Evolutionary conservation across 92 coral and sea anemone species (phyloP).

Genomic region (Diadumene lineata): DNA sequence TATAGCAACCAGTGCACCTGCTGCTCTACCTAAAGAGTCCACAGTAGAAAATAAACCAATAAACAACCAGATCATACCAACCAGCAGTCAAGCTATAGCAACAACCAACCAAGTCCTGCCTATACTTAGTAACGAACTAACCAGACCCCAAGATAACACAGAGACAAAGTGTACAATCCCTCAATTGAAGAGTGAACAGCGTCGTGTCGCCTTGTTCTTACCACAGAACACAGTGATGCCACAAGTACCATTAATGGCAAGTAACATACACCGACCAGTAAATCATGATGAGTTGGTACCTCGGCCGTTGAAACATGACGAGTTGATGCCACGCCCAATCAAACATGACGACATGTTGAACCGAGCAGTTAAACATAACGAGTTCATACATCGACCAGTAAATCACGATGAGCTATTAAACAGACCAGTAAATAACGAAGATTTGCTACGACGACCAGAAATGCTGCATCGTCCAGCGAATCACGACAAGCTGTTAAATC

Average conservation of each 20-base stretch:
- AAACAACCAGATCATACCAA: neutral
- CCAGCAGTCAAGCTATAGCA: neutral
- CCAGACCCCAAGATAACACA: neutral
- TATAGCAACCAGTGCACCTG: conserved; percentile 1
- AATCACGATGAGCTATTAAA: conserved; percentile 4
- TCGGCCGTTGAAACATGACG: no score
- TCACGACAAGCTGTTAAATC: neutral
- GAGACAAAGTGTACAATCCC: neutral
- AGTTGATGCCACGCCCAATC: neutral
- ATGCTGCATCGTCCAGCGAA: neutral
- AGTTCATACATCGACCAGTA: neutral
- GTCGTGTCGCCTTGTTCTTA: neutral
- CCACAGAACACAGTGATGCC: no score
- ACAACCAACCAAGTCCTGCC: no score
- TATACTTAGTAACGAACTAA: no score
- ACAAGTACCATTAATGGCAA: neutral
- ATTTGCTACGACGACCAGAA: no score
- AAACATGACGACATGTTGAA: neutral
- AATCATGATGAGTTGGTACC: neutral
- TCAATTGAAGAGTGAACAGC: conserved; percentile 6
- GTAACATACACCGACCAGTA: neutral
- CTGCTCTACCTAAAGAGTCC: neutral
- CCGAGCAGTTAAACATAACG: no score
- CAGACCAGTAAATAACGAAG: no score
- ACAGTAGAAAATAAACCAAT: neutral